A percentile compares a stretch with the other conserved stretches of the same genome.
Evolutionary conservation across 2,797 vertebrate species (phyloP).

Genomic region (Anas flavirostris): DNA sequence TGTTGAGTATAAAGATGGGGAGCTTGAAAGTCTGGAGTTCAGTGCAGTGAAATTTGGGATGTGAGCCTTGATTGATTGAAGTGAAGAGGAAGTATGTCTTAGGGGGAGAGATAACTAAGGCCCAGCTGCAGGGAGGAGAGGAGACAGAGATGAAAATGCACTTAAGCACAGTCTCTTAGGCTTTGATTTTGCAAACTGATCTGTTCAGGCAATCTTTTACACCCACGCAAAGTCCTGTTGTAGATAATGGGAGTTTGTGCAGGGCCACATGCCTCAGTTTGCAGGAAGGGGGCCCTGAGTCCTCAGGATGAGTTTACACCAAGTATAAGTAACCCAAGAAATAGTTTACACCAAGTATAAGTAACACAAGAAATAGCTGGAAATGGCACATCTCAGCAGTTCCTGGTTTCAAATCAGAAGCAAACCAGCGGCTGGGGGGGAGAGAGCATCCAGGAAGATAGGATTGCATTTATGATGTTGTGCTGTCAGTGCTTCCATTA

Average conservation of each 20-base stretch:
- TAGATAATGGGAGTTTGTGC: neutral
- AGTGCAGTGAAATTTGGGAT: neutral
- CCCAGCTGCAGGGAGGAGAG: neutral
- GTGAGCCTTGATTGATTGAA: neutral
- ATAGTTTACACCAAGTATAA: neutral
- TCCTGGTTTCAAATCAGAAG: neutral
- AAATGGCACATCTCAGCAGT: neutral
- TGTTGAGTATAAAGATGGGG: neutral
- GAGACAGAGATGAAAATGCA: neutral
- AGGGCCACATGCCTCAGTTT: neutral
- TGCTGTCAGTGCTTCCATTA: conserved; percentile 6
- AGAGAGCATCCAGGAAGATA: neutral
- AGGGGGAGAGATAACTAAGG: neutral
- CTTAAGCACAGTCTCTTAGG: neutral
- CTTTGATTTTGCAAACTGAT: neutral
- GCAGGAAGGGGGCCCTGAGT: neutral
- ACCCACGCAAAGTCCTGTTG: neutral
- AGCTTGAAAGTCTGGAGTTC: neutral
- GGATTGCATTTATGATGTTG: neutral
- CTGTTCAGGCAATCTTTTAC: conserved; percentile 15
- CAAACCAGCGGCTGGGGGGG: neutral
- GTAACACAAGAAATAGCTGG: neutral
- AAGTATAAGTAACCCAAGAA: neutral
- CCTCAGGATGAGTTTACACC: neutral
- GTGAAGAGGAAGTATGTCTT: neutral